These are phyloP conservation scores for Oasisia sp. DNA, from an alignment of 2,888 invertebrate genomes.

Conservation along the genomic window DNA sequence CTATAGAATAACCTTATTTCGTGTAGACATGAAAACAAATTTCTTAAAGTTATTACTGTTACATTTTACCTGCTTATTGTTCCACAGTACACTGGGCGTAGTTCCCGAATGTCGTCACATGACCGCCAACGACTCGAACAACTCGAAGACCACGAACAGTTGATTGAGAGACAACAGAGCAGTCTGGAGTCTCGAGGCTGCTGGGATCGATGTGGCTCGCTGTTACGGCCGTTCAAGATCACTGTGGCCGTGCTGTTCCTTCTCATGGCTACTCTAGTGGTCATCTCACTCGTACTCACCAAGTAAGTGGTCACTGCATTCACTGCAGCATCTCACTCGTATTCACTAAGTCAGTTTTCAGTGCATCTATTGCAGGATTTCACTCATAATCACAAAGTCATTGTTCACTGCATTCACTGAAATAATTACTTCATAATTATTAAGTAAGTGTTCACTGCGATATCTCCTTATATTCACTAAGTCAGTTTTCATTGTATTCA, in stretches of 20 bases:
- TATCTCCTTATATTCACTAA: no score
- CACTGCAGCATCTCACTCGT: not conserved
- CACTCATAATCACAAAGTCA: no score
- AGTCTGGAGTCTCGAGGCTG: conserved; percentile 56
- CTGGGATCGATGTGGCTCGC: conserved; percentile 52
- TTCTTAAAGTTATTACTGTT: not conserved
- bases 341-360: no score
- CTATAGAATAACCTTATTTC: no score
- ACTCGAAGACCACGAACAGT: conserved; percentile 61
- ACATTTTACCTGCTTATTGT: not conserved
- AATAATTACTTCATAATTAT: no score
- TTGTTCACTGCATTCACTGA: no score
- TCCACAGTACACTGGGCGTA: conserved; percentile 48
- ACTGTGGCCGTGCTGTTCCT: conserved; percentile 60
- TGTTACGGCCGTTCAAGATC: conserved; percentile 64
- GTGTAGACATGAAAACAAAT: no score
- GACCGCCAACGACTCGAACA: conserved; percentile 52
- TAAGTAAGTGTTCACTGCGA: no score
- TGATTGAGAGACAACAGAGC: conserved; percentile 58
- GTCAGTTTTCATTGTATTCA: no score
- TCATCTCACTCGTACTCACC: conserved; percentile 63
- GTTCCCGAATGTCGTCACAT: conserved; percentile 45
- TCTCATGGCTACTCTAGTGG: conserved; percentile 59
- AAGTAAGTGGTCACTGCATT: conserved; percentile 55
- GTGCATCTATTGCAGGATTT: no score